phyloP scores from a whole-genome alignment of 2,797 vertebrate species.

The Lepus oiostolus region DNA sequence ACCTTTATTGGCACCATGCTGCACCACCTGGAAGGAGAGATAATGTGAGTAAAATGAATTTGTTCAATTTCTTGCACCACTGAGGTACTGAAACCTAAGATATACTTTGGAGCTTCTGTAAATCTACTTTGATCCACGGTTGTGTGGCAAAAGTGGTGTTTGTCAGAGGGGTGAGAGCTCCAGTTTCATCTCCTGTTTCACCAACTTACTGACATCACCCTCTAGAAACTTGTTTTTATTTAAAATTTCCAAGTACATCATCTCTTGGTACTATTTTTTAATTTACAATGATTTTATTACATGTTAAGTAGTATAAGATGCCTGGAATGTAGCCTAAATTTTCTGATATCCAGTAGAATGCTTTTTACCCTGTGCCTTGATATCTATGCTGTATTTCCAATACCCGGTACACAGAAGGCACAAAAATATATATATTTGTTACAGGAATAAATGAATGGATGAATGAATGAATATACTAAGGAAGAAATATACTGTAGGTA shows the following conservation, averaged over 20 bases:
- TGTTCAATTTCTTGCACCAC: background rate
- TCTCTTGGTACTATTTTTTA: conserved; percentile 32
- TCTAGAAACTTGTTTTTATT: background rate
- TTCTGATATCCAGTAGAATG: background rate
- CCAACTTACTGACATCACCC: background rate
- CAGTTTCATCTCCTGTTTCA: too few species aligned
- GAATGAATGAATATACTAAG: background rate
- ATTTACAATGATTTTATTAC: background rate
- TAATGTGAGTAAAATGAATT: background rate
- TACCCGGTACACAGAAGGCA: background rate
- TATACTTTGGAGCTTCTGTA: background rate
- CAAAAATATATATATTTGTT: background rate
- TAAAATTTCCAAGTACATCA: background rate
- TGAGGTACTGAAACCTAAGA: too few species aligned
- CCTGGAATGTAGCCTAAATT: background rate
- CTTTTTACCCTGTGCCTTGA: background rate
- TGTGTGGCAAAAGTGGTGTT: background rate
- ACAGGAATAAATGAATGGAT: background rate
- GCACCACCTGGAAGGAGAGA: background rate
- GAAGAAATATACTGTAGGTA: background rate
- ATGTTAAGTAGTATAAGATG: background rate
- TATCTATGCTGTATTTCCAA: background rate
- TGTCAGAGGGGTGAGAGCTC: background rate
- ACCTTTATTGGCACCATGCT: too few species aligned
- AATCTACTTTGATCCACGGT: background rate